These are phyloP conservation scores for human DNA, from an alignment of 2,113 vertebrate genomes.

Conservation along the genomic window GRCh38 chr4:66865501-66866000, in stretches of 20 bases:
- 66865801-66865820: not conserved
- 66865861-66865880: not conserved
- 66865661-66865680: not conserved
- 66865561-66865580: not conserved
- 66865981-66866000: not conserved
- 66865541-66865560: not conserved
- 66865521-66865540: constrained; percentile 22
- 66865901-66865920: not conserved
- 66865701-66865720: not conserved
- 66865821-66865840: not conserved
- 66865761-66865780: not conserved
- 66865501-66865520: not conserved
- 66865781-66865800: not conserved
- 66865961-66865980: not conserved
- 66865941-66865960: not conserved
- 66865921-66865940: not conserved
- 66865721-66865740: not conserved
- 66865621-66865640: not conserved
- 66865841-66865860: not conserved
- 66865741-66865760: not conserved
- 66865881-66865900: not conserved
- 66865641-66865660: not conserved
- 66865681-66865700: not conserved
- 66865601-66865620: not conserved
- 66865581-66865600: not conserved